Conservation (phyloP, 2,113 vertebrate genomes). For the Eurypyga helias region DNA sequence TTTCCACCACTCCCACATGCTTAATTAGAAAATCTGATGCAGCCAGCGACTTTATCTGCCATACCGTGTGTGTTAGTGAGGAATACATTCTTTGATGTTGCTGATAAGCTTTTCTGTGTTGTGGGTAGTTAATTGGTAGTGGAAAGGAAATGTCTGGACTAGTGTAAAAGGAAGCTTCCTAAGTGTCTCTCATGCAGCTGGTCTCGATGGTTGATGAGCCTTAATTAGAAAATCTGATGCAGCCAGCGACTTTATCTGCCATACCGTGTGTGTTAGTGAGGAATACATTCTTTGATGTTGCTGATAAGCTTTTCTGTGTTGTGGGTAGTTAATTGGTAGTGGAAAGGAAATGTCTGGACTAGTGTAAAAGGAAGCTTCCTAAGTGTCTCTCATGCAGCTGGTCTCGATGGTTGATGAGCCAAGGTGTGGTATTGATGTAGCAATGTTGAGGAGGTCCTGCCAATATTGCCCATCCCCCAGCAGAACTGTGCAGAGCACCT, state of each 20-base stretch:
- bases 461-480: conserved; percentile 31
- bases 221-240: conserved; percentile 64
- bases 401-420: conserved; percentile 59
- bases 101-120: conserved; percentile 65
- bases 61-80: conserved; percentile 62
- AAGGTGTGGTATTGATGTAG: conserved; percentile 51
- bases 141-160: conserved; percentile 73
- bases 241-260: conserved; percentile 60
- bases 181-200: conserved; percentile 68
- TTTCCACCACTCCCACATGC: background rate
- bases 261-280: conserved; percentile 62
- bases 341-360: conserved; percentile 73
- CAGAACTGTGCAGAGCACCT: conserved; percentile 29
- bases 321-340: conserved; percentile 74
- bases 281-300: conserved; percentile 56
- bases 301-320: conserved; percentile 65
- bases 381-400: conserved; percentile 68
- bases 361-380: conserved; percentile 63
- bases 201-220: conserved; percentile 45
- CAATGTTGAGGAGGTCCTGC: conserved; percentile 23
- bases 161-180: conserved; percentile 63
- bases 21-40: conserved; percentile 64
- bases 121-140: conserved; percentile 74
- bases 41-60: conserved; percentile 60
- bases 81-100: conserved; percentile 56